A percentile compares a stretch with the other conserved stretches of the same genome.
Evolutionary conservation across 2,797 vertebrate genomes (phyloP).

Genomic region (Vespertilio murinus): DNA sequence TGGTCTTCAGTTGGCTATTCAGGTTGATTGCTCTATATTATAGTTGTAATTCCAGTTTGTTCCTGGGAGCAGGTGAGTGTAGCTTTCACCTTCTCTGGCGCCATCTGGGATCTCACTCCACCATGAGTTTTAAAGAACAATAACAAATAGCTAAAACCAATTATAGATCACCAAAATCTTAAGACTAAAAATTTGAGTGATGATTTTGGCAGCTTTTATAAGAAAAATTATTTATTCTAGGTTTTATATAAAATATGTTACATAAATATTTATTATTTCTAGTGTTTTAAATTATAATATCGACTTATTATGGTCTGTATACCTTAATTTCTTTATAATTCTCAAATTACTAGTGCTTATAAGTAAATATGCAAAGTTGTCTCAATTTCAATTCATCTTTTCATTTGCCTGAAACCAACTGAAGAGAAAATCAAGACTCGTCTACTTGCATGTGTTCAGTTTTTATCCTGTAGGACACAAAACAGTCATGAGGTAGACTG

Average conservation of each 20-base stretch:
- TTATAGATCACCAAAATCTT: not conserved
- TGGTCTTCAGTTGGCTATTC: not conserved
- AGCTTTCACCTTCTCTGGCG: not conserved
- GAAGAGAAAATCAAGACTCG: not conserved
- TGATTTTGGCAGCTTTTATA: slow-evolving; percentile 19
- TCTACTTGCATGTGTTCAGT: not conserved
- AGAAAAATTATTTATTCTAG: not conserved
- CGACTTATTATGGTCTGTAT: not conserved
- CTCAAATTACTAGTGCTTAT: slow-evolving; percentile 15
- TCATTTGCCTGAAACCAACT: not conserved
- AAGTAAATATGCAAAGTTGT: not conserved
- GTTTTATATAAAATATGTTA: slow-evolving; percentile 15
- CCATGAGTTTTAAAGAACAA: slow-evolving; percentile 38
- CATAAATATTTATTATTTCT: slow-evolving; percentile 28
- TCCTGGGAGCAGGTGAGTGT: not conserved
- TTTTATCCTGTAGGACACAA: not conserved
- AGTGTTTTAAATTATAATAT: not conserved
- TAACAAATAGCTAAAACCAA: slow-evolving; percentile 49
- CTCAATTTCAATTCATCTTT: not conserved
- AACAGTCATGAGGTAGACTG: not conserved
- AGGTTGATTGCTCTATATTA: not conserved
- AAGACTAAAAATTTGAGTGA: slow-evolving; percentile 47
- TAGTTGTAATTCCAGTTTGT: not conserved
- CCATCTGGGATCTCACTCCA: not conserved
- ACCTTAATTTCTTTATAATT: not conserved